Conservation (phyloP, 2,113 vertebrate genomes). For the Sardina pilchardus region DNA sequence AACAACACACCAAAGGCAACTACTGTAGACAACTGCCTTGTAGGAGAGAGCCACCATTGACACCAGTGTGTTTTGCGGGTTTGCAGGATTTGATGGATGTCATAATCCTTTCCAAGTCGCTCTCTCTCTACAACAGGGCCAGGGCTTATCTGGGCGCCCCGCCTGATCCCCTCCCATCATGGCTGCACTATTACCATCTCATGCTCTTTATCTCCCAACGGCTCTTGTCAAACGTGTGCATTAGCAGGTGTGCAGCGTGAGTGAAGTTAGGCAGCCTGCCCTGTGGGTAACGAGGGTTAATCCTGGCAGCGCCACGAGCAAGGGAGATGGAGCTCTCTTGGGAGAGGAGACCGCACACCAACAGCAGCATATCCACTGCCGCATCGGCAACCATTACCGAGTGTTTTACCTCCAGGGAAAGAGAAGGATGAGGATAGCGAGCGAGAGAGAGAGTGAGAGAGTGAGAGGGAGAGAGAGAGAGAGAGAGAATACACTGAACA, state of each 20-base stretch:
- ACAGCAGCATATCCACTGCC: constrained; percentile 44
- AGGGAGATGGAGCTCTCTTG: constrained; percentile 2
- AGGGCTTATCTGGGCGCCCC: neutral
- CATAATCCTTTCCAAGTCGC: neutral
- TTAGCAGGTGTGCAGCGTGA: constrained; percentile 67
- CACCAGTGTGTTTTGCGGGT: neutral
- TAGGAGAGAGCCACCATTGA: neutral
- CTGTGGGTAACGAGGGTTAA: constrained; percentile 68
- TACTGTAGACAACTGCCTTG: neutral
- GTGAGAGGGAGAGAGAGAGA: neutral
- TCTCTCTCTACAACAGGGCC: neutral
- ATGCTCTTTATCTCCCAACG: neutral
- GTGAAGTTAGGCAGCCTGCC: constrained; percentile 55
- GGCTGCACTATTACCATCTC: neutral
- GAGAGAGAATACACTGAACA: constrained; percentile 48
- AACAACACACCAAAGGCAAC: too few species aligned
- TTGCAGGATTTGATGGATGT: neutral
- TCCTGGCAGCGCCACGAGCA: constrained; percentile 50
- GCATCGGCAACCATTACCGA: constrained; percentile 44
- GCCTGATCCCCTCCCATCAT: neutral
- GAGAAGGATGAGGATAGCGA: neutral
- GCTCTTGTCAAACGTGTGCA: constrained; percentile 50
- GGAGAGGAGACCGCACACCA: constrained; percentile 45
- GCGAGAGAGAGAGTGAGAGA: neutral
- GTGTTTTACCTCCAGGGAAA: neutral